phyloP scores from a whole-genome alignment of 2,797 vertebrate genomes.

The Odontamblyopus lacepedii region DNA sequence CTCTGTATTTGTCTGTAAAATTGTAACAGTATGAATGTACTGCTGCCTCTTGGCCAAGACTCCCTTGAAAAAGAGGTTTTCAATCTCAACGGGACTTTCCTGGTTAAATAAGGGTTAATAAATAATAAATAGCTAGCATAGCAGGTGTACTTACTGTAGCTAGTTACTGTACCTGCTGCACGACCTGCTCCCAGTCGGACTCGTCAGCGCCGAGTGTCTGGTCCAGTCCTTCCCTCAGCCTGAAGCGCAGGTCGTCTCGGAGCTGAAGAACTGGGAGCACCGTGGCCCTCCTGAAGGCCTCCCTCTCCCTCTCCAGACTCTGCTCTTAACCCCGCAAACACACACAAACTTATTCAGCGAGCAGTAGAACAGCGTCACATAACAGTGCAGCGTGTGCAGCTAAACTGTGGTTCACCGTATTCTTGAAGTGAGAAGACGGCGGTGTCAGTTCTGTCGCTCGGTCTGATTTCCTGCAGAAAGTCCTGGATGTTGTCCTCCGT shows the following conservation, averaged over 20 bases:
- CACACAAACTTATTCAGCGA: conserved; percentile 22
- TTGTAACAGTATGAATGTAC: no score
- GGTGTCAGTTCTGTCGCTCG: conserved; percentile 63
- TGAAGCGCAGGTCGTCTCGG: conserved; percentile 80
- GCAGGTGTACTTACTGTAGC: no score
- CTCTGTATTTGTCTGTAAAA: no score
- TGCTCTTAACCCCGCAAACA: conserved; percentile 66
- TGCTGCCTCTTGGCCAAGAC: no score
- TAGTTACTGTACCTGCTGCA: conserved; percentile 80
- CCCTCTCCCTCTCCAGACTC: conserved; percentile 75
- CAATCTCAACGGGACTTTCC: no score
- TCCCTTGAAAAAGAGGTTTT: no score
- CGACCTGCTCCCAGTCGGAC: conserved; percentile 64
- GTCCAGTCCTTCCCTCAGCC: conserved; percentile 64
- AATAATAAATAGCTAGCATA: no score
- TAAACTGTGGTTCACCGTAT: conserved; percentile 72
- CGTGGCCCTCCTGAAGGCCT: conserved; percentile 71
- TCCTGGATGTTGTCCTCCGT: conserved; percentile 78
- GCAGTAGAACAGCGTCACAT: conserved; percentile 3
- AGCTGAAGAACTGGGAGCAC: conserved; percentile 84
- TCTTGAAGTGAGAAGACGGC: conserved; percentile 76
- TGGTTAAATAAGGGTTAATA: no score
- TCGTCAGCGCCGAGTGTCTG: conserved; percentile 34
- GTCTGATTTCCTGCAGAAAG: conserved; percentile 77
- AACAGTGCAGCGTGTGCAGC: neutral